Evolutionary conservation across 1,140 invertebrate genomes (phyloP).

Genomic region (Drosophila watanabei): DNA sequence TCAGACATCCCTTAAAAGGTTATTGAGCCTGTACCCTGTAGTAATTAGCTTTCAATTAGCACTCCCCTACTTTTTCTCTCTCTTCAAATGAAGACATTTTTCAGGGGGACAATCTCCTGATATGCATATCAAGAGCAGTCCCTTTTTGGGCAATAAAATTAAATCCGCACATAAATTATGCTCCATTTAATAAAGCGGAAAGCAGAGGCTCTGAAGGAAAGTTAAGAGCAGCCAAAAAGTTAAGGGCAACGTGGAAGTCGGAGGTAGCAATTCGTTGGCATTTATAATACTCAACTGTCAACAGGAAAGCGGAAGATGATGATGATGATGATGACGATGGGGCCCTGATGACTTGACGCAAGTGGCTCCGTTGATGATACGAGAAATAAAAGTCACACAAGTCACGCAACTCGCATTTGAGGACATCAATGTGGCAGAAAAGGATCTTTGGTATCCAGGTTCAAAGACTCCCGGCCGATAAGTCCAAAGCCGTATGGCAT

Average conservation of each 20-base stretch:
- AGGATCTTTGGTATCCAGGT: conserved; percentile 22
- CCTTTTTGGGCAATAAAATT: conserved; percentile 39
- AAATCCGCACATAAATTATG: conserved; percentile 70
- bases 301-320: conserved; percentile 31
- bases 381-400: conserved; percentile 61
- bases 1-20: background rate
- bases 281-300: conserved; percentile 58
- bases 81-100: background rate
- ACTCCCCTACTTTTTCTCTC: background rate
- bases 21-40: background rate
- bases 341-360: conserved; percentile 54
- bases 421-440: conserved; percentile 28
- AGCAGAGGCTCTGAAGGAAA: background rate
- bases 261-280: conserved; percentile 48
- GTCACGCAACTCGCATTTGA: conserved; percentile 76
- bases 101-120: background rate
- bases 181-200: conserved; percentile 72
- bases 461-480: conserved; percentile 25
- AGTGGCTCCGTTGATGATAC: conserved; percentile 65
- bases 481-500: conserved; percentile 50
- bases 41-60: conserved; percentile 70
- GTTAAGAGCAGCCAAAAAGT: conserved; percentile 23
- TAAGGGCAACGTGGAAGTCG: conserved; percentile 21
- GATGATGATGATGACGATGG: conserved; percentile 18
- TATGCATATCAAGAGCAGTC: conserved; percentile 15